phyloP scores from a whole-genome alignment of 2,113 vertebrate species.

The Lophochroa leadbeateri region DNA sequence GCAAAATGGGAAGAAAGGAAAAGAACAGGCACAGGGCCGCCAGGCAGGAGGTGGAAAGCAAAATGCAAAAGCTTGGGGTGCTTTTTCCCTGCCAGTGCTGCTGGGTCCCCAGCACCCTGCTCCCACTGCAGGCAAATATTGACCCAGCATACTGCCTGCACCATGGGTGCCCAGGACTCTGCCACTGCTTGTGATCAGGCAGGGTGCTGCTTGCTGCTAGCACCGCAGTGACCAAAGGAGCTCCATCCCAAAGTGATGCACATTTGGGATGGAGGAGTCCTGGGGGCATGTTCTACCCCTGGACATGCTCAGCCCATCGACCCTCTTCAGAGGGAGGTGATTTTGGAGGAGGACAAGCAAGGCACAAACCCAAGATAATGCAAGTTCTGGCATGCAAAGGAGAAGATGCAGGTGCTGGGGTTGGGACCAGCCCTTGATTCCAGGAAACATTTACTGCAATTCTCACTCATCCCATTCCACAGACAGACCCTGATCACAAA shows the following conservation, averaged over 20 bases:
- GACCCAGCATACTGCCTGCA: background rate
- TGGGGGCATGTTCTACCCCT: background rate
- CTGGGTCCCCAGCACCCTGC: background rate
- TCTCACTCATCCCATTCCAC: background rate
- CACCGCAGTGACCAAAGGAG: background rate
- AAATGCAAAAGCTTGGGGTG: background rate
- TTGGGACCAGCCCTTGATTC: background rate
- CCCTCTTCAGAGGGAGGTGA: background rate
- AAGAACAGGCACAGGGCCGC: background rate
- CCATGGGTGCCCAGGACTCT: background rate
- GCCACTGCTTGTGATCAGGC: background rate
- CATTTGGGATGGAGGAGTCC: background rate
- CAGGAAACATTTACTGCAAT: background rate
- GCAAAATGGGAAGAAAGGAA: background rate
- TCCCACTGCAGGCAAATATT: background rate
- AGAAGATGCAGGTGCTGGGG: background rate
- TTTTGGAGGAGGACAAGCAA: background rate
- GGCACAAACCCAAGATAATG: background rate
- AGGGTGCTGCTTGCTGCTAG: background rate
- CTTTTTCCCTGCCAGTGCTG: background rate
- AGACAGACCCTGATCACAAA: background rate
- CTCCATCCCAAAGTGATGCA: background rate
- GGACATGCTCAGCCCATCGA: background rate
- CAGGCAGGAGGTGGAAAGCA: background rate
- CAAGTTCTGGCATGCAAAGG: background rate